Percentiles rank a stretch among this genome's conserved stretches.
Conservation (phyloP, 2,888 invertebrate species). For the Limnephilus lunatus region DNA sequence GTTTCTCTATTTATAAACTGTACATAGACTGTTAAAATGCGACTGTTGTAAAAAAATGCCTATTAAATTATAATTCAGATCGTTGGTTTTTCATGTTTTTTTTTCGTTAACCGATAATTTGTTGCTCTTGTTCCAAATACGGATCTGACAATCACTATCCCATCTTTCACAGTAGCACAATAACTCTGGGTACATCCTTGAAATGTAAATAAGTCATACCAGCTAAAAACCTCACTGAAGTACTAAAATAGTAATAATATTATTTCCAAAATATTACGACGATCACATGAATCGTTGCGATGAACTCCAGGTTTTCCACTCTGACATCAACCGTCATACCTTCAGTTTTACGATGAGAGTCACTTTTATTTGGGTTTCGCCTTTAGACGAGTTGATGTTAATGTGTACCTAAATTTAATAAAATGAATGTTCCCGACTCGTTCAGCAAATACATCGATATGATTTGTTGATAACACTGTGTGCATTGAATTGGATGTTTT, state of each 20-base stretch:
- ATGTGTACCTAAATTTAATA: neutral
- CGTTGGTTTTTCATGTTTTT: too few species aligned
- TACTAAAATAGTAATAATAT: neutral
- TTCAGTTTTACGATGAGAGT: neutral
- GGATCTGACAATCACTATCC: neutral
- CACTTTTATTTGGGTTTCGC: neutral
- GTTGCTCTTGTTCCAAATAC: neutral
- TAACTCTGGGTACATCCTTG: neutral
- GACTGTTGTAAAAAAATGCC: too few species aligned
- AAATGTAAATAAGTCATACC: neutral
- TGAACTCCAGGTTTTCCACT: neutral
- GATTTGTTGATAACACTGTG: neutral
- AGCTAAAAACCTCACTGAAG: neutral
- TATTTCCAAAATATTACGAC: neutral
- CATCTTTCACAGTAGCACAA: neutral
- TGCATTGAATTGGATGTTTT: neutral
- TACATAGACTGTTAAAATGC: too few species aligned
- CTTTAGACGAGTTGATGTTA: neutral
- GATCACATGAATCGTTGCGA: neutral
- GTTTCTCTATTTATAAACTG: too few species aligned
- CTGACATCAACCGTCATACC: neutral
- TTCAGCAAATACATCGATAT: neutral
- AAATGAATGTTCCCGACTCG: neutral
- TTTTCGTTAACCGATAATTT: too few species aligned
- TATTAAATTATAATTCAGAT: too few species aligned